These are phyloP conservation scores for Sphaerophoria taeniata DNA, from an alignment of 2,888 invertebrate species.

Conservation along the genomic window DNA sequence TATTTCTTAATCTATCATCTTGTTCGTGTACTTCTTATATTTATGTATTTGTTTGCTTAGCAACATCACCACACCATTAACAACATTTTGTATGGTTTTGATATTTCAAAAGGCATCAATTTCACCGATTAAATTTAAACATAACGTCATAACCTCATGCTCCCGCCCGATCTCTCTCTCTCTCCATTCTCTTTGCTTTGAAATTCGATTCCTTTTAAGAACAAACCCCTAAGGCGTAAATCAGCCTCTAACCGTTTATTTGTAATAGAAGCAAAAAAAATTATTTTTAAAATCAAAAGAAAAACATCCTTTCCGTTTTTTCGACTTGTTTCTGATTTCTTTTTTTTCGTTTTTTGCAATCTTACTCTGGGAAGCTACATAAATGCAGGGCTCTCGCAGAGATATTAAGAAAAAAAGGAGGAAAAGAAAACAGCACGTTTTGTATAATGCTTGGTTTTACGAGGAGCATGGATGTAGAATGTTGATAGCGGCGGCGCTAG, in stretches of 20 bases:
- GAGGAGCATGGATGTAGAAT: no score
- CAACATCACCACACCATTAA: conserved; percentile 53
- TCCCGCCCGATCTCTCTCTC: not conserved
- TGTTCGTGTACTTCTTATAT: not conserved
- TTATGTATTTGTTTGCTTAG: not conserved
- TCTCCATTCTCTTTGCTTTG: not conserved
- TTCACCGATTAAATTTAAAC: conserved; percentile 69
- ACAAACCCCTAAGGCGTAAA: conserved; percentile 15
- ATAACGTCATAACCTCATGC: conserved; percentile 23
- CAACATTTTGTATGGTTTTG: conserved; percentile 57
- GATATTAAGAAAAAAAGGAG: no score
- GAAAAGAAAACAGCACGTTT: no score
- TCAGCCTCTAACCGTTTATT: not conserved
- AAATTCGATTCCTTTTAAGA: not conserved
- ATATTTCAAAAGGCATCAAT: conserved; percentile 66
- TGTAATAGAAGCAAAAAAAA: conserved; percentile 2
- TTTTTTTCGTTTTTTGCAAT: not conserved
- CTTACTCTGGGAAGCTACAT: no score
- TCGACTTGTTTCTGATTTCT: not conserved
- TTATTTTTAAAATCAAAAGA: conserved; percentile 5
- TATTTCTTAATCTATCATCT: conserved; percentile 66
- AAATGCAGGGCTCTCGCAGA: no score
- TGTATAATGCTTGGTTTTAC: no score
- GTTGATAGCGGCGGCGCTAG: no score
- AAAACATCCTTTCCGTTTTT: not conserved